Conservation (phyloP, 2,888 invertebrate genomes). For the Archips crataeganus region DNA sequence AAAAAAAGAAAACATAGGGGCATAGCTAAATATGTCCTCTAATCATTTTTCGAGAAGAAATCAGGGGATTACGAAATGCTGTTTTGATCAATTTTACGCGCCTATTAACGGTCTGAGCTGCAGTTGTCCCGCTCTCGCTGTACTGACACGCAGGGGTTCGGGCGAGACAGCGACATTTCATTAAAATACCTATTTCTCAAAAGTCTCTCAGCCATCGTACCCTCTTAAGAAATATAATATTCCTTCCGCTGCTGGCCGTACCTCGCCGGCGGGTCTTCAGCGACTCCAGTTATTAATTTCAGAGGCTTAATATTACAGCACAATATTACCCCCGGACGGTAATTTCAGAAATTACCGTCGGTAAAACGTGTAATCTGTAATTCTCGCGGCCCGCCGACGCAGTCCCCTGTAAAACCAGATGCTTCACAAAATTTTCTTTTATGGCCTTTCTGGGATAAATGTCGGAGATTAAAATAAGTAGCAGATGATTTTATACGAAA, state of each 20-base stretch:
- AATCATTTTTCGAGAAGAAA: no score
- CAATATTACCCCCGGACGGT: conserved; percentile 38
- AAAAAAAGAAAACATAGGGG: no score
- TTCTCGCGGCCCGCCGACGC: conserved; percentile 16
- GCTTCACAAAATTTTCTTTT: conserved; percentile 37
- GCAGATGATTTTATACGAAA: conserved; percentile 27
- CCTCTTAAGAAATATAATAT: no score
- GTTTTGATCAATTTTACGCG: no score
- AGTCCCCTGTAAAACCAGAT: conserved; percentile 29
- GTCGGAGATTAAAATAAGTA: conserved; percentile 33
- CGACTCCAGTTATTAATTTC: conserved; percentile 41
- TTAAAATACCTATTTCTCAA: no score
- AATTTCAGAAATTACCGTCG: conserved; percentile 39
- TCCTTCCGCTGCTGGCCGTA: background rate
- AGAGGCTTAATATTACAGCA: conserved; percentile 41
- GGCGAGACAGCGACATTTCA: no score
- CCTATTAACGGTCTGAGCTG: no score
- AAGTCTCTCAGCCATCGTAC: no score
- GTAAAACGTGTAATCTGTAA: conserved; percentile 40
- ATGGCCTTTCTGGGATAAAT: conserved; percentile 27
- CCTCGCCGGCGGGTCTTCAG: conserved; percentile 18
- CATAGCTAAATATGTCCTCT: no score
- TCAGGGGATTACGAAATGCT: no score
- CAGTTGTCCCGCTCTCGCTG: no score
- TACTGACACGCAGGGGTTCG: no score